Conservation (phyloP, 2,888 invertebrate species). For the Cataglyphis albicans region DNA sequence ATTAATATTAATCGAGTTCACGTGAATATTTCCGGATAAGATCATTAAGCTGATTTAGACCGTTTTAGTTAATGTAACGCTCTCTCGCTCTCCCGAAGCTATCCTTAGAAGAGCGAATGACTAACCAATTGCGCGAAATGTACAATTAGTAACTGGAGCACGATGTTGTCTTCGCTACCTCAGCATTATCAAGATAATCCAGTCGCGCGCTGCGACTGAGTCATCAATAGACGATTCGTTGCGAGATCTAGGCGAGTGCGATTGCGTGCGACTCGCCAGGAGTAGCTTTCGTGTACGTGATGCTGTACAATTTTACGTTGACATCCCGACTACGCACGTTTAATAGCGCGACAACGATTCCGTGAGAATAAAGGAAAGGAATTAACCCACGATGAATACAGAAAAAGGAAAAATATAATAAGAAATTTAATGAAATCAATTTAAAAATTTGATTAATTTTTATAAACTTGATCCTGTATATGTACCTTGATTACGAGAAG, state of each 20-base stretch:
- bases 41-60: constrained; percentile 2
- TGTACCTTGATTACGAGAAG: neutral
- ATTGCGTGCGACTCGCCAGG: neutral
- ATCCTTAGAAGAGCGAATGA: constrained; percentile 63
- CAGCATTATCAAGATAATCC: constrained; percentile 71
- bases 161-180: constrained; percentile 70
- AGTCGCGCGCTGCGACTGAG: constrained; percentile 72
- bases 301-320: constrained; percentile 29
- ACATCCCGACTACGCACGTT: neutral
- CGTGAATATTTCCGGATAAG: constrained; percentile 6
- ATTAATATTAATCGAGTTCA: constrained; percentile 19
- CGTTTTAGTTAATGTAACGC: constrained; percentile 13
- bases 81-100: constrained; percentile 25
- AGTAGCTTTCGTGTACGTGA: constrained; percentile 11
- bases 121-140: constrained; percentile 78
- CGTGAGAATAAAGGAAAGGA: neutral
- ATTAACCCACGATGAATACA: neutral
- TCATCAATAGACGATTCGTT: constrained; percentile 71
- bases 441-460: constrained; percentile 27
- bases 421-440: constrained; percentile 1
- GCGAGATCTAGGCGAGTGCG: constrained; percentile 45
- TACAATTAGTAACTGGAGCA: constrained; percentile 80
- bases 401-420: neutral
- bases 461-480: neutral
- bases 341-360: neutral